These are phyloP conservation scores for Cotesia typhae DNA, from an alignment of 1,140 invertebrate species.

Conservation along the genomic window DNA sequence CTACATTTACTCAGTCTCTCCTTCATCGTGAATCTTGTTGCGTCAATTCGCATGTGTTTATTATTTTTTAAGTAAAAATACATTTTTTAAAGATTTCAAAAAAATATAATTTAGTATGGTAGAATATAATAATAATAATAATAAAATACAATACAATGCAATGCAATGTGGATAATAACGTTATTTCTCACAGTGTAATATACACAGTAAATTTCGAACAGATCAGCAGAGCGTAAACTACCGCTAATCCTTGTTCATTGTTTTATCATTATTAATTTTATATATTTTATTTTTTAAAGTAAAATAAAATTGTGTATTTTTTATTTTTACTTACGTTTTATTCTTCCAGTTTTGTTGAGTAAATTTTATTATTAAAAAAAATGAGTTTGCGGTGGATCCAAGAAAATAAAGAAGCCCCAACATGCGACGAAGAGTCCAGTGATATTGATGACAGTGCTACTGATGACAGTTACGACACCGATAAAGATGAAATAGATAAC, in stretches of 20 bases:
- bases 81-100: too few species aligned
- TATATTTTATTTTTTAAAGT: too few species aligned
- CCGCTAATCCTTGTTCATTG: too few species aligned
- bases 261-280: too few species aligned
- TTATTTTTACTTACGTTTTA: not conserved
- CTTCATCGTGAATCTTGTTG: slow-evolving; percentile 30
- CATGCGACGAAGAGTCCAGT: slow-evolving; percentile 59
- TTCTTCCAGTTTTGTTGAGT: not conserved
- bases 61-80: too few species aligned
- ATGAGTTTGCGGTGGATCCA: slow-evolving; percentile 63
- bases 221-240: too few species aligned
- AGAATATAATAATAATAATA: too few species aligned
- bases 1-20: slow-evolving; percentile 3
- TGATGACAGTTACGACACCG: slow-evolving; percentile 58
- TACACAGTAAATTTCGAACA: too few species aligned
- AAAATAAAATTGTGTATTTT: too few species aligned
- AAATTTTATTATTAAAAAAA: slow-evolving; percentile 9
- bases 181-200: not conserved
- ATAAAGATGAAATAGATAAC: slow-evolving; percentile 41
- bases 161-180: not conserved
- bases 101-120: too few species aligned
- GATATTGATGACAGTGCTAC: slow-evolving; percentile 61
- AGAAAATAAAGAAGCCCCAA: slow-evolving; percentile 56
- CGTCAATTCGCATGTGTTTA: too few species aligned
- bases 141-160: not conserved